Conservation (phyloP, 2,888 invertebrate species). For the Metopia argyrocephala region DNA sequence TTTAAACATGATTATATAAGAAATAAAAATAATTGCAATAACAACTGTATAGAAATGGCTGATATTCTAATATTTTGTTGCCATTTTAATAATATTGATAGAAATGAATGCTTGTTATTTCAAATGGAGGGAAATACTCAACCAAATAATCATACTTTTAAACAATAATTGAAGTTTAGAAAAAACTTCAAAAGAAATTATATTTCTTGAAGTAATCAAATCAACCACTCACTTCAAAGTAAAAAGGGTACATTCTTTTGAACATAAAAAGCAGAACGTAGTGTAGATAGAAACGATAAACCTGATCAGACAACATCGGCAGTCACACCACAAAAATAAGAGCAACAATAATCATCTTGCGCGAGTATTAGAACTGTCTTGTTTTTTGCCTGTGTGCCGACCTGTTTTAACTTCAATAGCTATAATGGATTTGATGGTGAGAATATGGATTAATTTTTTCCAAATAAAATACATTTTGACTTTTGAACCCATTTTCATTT, state of each 20-base stretch:
- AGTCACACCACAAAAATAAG: not conserved
- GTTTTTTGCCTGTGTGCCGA: not conserved
- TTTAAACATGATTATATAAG: constrained; percentile 49
- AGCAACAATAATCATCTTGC: constrained; percentile 32
- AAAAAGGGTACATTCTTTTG: constrained; percentile 1
- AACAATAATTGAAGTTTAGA: constrained; percentile 13
- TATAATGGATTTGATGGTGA: constrained; percentile 37
- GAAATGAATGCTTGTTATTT: constrained; percentile 7
- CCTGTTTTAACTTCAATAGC: constrained; percentile 50
- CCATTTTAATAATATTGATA: too few species aligned
- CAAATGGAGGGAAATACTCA: constrained; percentile 4
- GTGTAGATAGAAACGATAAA: constrained; percentile 30
- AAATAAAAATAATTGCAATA: constrained; percentile 24
- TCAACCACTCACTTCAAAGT: constrained; percentile 51
- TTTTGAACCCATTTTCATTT: constrained; percentile 46
- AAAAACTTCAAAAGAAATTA: not conserved
- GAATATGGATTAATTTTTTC: constrained; percentile 18
- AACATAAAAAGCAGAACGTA: not conserved
- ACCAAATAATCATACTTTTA: constrained; percentile 26
- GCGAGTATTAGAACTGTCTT: not conserved
- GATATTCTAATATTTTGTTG: too few species aligned
- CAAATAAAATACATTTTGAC: constrained; percentile 41
- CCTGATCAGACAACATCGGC: constrained; percentile 40
- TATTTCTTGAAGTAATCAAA: constrained; percentile 48
- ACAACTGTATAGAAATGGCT: not conserved